phyloP scores from a whole-genome alignment of 2,113 vertebrate species.

The Ctenodactylus gundi region DNA sequence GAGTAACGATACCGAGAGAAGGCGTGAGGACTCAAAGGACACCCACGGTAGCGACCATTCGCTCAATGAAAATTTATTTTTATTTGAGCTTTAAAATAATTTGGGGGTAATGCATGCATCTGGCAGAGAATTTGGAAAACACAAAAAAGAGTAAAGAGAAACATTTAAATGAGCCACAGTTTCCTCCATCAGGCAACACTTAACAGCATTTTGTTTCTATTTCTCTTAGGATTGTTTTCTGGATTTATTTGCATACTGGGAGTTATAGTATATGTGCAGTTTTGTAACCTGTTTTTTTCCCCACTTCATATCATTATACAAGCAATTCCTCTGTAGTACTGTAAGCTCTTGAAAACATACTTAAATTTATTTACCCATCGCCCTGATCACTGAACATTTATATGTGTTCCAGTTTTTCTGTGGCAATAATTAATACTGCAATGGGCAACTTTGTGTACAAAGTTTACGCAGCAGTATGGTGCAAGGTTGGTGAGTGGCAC shows the following conservation, averaged over 20 bases:
- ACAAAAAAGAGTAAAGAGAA: neutral
- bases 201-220: conserved; percentile 3
- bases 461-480: neutral
- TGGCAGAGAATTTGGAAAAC: neutral
- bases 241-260: neutral
- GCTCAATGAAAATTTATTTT: conserved; percentile 31
- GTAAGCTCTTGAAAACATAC: neutral
- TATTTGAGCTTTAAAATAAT: conserved; percentile 28
- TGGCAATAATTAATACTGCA: neutral
- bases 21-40: neutral
- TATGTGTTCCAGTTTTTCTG: neutral
- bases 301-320: neutral
- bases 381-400: neutral
- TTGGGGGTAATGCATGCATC: neutral
- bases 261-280: neutral
- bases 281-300: neutral
- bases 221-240: neutral
- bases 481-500: neutral
- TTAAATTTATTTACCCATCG: neutral
- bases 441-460: neutral
- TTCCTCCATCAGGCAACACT: neutral
- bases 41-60: neutral
- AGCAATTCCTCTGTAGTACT: neutral
- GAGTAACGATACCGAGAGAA: conserved; percentile 11
- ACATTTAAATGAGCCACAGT: neutral